A percentile compares a stretch with the other conserved stretches of the same genome.
These are phyloP conservation scores for Nysson spinosus DNA, from an alignment of 2,888 invertebrate species.

Conservation along the genomic window DNA sequence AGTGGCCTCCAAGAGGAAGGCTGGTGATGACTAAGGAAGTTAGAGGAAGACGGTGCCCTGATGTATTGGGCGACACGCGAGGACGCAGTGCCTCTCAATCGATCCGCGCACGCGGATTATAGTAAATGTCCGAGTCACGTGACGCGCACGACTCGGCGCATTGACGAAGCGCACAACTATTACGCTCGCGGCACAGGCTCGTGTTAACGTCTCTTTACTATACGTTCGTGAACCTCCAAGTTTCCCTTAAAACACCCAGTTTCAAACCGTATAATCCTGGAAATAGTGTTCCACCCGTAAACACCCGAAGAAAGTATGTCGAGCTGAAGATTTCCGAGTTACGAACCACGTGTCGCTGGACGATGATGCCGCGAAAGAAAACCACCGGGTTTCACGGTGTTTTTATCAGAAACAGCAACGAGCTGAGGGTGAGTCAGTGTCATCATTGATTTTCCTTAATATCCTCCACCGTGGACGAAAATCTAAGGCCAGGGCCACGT, in stretches of 20 bases:
- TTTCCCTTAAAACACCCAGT: neutral
- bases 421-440: conserved; percentile 53
- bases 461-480: neutral
- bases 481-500: conserved; percentile 20
- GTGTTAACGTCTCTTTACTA: too few species aligned
- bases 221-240: neutral
- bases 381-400: conserved; percentile 32
- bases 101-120: conserved; percentile 26
- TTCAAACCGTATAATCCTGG: neutral
- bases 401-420: conserved; percentile 44
- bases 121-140: conserved; percentile 34
- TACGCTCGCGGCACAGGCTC: too few species aligned
- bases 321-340: neutral
- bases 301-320: too few species aligned
- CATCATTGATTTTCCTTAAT: conserved; percentile 8
- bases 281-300: too few species aligned
- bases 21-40: too few species aligned
- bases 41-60: too few species aligned
- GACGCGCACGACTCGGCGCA: conserved; percentile 15
- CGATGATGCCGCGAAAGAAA: conserved; percentile 54
- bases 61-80: neutral
- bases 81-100: conserved; percentile 36
- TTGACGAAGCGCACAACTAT: conserved; percentile 9
- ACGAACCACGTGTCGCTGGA: neutral
- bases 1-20: too few species aligned